These are phyloP conservation scores for Lingula anatina DNA, from an alignment of 2,888 invertebrate species.

Conservation along the genomic window DNA sequence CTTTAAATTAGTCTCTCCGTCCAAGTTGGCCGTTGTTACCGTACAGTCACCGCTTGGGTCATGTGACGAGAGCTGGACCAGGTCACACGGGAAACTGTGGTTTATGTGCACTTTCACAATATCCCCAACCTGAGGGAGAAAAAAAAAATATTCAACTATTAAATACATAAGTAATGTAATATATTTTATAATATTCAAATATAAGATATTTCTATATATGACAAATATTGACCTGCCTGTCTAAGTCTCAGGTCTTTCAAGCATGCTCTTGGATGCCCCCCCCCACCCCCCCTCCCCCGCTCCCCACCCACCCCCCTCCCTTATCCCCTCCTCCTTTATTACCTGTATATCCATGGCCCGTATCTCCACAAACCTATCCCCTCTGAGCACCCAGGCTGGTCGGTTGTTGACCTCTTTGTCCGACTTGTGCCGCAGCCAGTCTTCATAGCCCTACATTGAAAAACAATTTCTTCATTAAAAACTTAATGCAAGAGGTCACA, in stretches of 20 bases:
- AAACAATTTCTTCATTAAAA: not conserved
- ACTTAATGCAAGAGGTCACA: not conserved
- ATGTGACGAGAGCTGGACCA: slow-evolving; percentile 68
- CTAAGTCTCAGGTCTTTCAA: too few relatives aligned
- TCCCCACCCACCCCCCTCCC: too few relatives aligned
- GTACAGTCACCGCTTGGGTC: slow-evolving; percentile 68
- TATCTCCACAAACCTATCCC: slow-evolving; percentile 46
- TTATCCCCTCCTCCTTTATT: too few relatives aligned
- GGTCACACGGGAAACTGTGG: slow-evolving; percentile 75
- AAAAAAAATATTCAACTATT: not conserved
- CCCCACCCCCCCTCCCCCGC: too few relatives aligned
- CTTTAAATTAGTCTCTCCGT: slow-evolving; percentile 77
- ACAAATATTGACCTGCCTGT: too few relatives aligned
- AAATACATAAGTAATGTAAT: not conserved
- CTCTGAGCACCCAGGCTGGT: slow-evolving; percentile 58
- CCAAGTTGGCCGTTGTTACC: slow-evolving; percentile 80
- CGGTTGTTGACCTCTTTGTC: slow-evolving; percentile 73
- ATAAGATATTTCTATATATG: too few relatives aligned
- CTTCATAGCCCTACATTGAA: slow-evolving; percentile 67
- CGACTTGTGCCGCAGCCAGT: slow-evolving; percentile 68
- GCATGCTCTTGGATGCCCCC: too few relatives aligned
- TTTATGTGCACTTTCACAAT: slow-evolving; percentile 68
- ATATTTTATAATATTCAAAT: not conserved
- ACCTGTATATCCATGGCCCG: slow-evolving; percentile 47
- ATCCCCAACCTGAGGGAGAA: slow-evolving; percentile 63